Evolutionary conservation across 2,888 invertebrate genomes (phyloP).

Genomic region (Drosophila nr. perissopoda): DNA sequence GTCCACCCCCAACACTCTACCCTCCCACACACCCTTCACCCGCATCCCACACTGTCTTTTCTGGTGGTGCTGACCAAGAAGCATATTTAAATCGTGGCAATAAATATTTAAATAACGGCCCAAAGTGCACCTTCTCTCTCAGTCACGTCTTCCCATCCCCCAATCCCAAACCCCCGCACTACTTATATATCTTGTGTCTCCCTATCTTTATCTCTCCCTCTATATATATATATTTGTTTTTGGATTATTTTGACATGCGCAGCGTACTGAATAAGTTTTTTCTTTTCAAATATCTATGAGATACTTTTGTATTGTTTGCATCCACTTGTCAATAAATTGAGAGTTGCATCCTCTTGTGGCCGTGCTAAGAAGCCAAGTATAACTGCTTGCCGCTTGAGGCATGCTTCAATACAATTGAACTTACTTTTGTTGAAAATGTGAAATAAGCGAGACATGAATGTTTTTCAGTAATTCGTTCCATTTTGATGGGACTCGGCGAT

Average conservation of each 20-base stretch:
- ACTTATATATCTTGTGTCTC: conserved; percentile 3
- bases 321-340: conserved; percentile 19
- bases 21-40: neutral
- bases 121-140: neutral
- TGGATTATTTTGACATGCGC: conserved; percentile 3
- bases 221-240: neutral
- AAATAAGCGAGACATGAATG: neutral
- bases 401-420: neutral
- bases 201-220: neutral
- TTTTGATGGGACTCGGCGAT: neutral
- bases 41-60: neutral
- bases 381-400: neutral
- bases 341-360: neutral
- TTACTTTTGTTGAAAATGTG: neutral
- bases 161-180: neutral
- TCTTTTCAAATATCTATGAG: conserved; percentile 18
- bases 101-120: conserved; percentile 47
- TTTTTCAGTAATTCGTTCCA: neutral
- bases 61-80: conserved; percentile 3
- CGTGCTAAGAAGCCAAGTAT: neutral
- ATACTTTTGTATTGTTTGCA: conserved; percentile 18
- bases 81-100: conserved; percentile 43
- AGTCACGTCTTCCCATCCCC: neutral
- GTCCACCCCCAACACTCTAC: neutral
- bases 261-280: conserved; percentile 2